Evolutionary conservation across 2,888 invertebrate species (phyloP).

Genomic region (Diarsia rubi): DNA sequence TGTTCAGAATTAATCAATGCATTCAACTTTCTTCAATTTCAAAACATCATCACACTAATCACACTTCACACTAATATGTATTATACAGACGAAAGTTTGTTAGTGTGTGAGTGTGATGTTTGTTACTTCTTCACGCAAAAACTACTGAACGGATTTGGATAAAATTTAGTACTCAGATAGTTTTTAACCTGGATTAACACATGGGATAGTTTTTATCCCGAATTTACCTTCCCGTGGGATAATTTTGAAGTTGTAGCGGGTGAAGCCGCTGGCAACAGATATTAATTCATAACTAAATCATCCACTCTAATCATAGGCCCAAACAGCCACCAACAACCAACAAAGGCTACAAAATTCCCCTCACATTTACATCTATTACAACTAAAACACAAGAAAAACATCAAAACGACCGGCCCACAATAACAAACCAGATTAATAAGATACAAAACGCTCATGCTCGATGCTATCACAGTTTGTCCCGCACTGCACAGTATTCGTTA

Average conservation of each 20-base stretch:
- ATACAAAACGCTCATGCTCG: constrained; percentile 75
- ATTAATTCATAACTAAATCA: not conserved
- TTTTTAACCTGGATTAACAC: too few relatives aligned
- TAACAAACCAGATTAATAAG: constrained; percentile 79
- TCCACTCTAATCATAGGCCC: not conserved
- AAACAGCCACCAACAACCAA: not conserved
- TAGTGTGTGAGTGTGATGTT: too few relatives aligned
- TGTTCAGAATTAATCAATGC: not conserved
- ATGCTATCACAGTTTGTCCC: constrained; percentile 77
- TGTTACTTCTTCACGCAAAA: too few relatives aligned
- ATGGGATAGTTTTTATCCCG: too few relatives aligned
- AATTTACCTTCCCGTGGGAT: too few relatives aligned
- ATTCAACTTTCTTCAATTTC: not conserved
- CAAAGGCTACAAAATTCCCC: constrained; percentile 20
- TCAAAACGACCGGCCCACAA: constrained; percentile 70
- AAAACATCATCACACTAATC: too few relatives aligned
- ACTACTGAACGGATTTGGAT: too few relatives aligned
- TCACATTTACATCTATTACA: constrained; percentile 53
- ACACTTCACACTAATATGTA: too few relatives aligned
- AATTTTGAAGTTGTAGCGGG: too few relatives aligned
- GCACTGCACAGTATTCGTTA: constrained; percentile 69
- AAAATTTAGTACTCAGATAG: too few relatives aligned
- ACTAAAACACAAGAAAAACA: constrained; percentile 59
- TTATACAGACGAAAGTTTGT: too few relatives aligned
- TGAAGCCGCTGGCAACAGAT: too few relatives aligned